Percentiles rank a stretch among this genome's conserved stretches.
Evolutionary conservation across 2,888 invertebrate species (phyloP).

Genomic region (Tipula vernalis): DNA sequence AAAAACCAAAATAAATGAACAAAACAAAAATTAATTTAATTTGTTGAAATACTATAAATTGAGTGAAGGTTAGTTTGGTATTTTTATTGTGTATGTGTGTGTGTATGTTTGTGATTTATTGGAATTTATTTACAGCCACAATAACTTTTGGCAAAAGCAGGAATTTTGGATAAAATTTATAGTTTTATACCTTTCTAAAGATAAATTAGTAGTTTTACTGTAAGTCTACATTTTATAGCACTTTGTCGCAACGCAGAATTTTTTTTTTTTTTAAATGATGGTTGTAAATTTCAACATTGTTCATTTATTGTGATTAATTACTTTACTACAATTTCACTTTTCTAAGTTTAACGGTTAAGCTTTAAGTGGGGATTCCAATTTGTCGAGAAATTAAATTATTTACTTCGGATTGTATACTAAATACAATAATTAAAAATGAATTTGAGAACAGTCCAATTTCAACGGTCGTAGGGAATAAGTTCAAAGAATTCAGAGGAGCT

Average conservation of each 20-base stretch:
- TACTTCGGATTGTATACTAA: too few species aligned
- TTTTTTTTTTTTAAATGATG: too few species aligned
- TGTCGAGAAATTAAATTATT: too few species aligned
- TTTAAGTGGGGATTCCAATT: too few species aligned
- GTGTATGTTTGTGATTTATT: not conserved
- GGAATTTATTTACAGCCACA: not conserved
- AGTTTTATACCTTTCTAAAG: not conserved
- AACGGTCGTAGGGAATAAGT: too few species aligned
- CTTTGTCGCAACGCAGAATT: not conserved
- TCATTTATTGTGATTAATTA: too few species aligned
- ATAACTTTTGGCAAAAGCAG: not conserved
- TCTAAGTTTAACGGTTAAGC: too few species aligned
- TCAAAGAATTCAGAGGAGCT: too few species aligned
- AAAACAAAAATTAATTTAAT: not conserved
- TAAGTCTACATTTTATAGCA: slow-evolving; percentile 10
- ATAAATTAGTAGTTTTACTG: slow-evolving; percentile 16
- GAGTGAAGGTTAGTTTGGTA: slow-evolving; percentile 4
- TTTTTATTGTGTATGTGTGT: not conserved
- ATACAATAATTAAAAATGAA: too few species aligned
- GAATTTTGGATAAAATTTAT: not conserved
- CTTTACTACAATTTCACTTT: too few species aligned
- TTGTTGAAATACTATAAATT: not conserved
- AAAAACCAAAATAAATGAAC: not conserved
- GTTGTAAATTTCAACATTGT: too few species aligned
- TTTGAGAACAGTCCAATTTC: too few species aligned